Evolutionary conservation across 2,113 vertebrate genomes (phyloP).

Genomic region (Herpetotheres cachinnans): DNA sequence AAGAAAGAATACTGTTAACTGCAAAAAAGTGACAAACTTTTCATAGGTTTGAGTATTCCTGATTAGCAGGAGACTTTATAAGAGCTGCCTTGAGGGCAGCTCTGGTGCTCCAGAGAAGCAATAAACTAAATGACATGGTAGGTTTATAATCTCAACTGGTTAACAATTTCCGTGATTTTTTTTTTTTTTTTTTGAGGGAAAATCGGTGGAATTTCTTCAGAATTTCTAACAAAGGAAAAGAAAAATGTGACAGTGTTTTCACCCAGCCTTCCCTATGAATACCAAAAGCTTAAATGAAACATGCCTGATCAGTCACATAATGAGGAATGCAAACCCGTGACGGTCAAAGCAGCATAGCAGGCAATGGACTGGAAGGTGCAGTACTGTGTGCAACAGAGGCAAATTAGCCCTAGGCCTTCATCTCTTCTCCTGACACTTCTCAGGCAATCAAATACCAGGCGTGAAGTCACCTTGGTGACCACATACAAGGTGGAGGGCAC

Average conservation of each 20-base stretch:
- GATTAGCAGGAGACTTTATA: not conserved
- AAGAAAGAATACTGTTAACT: not conserved
- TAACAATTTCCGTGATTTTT: not conserved
- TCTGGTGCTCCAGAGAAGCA: not conserved
- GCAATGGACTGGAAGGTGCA: not conserved
- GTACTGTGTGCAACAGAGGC: not conserved
- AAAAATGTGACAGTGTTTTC: not conserved
- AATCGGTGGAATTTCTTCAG: not conserved
- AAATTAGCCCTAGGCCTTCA: not conserved
- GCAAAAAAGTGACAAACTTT: not conserved
- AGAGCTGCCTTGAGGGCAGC: not conserved
- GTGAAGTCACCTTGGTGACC: not conserved
- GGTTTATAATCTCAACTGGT: not conserved
- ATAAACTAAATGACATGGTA: not conserved
- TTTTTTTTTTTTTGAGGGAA: not conserved
- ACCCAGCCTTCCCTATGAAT: not conserved
- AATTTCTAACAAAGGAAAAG: not conserved
- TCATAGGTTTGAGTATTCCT: not conserved
- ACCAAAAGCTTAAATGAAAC: not conserved
- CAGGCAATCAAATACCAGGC: not conserved
- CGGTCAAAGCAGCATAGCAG: not conserved
- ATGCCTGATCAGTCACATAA: not conserved
- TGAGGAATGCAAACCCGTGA: not conserved
- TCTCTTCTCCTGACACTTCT: not conserved
- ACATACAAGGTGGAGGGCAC: not conserved